Evolutionary conservation across 1,140 invertebrate species (phyloP).

Genomic region (Plutomurus gul): DNA sequence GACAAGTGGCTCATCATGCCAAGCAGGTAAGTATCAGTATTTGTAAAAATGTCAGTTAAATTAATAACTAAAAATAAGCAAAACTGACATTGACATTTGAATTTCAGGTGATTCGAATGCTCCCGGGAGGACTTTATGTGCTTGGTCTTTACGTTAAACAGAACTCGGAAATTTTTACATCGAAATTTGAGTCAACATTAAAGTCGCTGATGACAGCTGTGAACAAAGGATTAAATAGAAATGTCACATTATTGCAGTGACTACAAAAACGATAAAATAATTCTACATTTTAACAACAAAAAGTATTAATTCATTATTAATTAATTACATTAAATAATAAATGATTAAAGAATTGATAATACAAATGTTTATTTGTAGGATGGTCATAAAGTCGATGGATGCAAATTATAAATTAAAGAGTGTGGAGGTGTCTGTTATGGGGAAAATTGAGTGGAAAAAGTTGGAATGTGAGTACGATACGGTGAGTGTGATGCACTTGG

Average conservation of each 20-base stretch:
- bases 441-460: constrained; percentile 39
- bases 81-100: neutral
- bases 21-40: constrained; percentile 54
- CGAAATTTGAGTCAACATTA: constrained; percentile 59
- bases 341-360: neutral
- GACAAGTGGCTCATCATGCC: constrained; percentile 58
- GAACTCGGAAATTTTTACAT: constrained; percentile 67
- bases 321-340: neutral
- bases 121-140: constrained; percentile 79
- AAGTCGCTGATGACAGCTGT: constrained; percentile 64
- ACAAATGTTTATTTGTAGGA: constrained; percentile 32
- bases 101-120: constrained; percentile 72
- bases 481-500: constrained; percentile 43
- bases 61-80: neutral
- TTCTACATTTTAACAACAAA: neutral
- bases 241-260: constrained; percentile 58
- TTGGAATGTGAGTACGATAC: constrained; percentile 52
- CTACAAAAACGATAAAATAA: neutral
- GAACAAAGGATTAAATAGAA: constrained; percentile 62
- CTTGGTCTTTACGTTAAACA: constrained; percentile 67
- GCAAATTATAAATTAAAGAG: constrained; percentile 61
- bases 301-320: neutral
- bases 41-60: neutral
- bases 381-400: constrained; percentile 55
- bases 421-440: constrained; percentile 63